Evolutionary conservation across 1,140 invertebrate genomes (phyloP).

Genomic region (Popillia japonica): DNA sequence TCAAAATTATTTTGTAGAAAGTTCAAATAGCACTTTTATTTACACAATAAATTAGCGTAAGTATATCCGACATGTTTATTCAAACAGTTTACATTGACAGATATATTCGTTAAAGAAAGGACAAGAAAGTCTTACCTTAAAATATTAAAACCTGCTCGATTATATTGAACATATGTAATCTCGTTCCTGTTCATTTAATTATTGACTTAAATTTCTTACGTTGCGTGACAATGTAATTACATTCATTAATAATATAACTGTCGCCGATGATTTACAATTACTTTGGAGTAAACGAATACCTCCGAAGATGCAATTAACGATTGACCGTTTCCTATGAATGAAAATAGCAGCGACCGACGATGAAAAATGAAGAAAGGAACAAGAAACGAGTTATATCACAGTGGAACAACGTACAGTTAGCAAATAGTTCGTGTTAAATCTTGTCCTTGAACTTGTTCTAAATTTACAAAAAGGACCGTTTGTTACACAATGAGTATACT

Average conservation of each 20-base stretch:
- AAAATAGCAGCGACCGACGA: not conserved
- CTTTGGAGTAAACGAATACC: not conserved
- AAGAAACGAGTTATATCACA: not conserved
- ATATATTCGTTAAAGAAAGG: too few relatives aligned
- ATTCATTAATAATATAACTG: not conserved
- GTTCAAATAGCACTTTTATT: too few relatives aligned
- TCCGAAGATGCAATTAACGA: not conserved
- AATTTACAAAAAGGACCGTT: not conserved
- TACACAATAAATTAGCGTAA: too few relatives aligned
- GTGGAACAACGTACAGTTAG: conserved; percentile 33
- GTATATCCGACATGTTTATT: too few relatives aligned
- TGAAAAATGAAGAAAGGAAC: conserved; percentile 23
- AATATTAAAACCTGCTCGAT: too few relatives aligned
- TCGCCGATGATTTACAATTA: not conserved
- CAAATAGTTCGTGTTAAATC: not conserved
- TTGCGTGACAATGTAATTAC: not conserved
- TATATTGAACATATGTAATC: too few relatives aligned
- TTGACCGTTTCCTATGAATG: conserved; percentile 17
- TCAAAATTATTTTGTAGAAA: too few relatives aligned
- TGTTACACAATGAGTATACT: not conserved
- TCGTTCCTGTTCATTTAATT: not conserved
- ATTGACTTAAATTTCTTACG: not conserved
- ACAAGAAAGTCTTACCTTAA: too few relatives aligned
- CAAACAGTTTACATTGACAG: too few relatives aligned
- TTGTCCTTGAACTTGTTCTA: conserved; percentile 31